phyloP scores from a whole-genome alignment of 2,113 vertebrate species.

The Antennarius striatus region DNA sequence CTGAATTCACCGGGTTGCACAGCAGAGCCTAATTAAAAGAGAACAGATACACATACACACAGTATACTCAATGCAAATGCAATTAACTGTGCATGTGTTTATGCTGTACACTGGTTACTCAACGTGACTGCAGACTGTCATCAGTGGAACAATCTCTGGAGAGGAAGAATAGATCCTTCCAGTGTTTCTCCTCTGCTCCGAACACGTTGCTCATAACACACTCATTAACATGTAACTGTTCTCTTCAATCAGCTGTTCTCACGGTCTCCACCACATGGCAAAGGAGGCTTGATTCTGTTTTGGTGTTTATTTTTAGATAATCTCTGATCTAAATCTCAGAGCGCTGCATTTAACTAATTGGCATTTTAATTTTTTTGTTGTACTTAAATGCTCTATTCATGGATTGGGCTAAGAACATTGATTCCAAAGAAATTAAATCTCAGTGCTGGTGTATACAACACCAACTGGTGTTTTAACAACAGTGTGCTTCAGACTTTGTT shows the following conservation, averaged over 20 bases:
- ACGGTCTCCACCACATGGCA: conserved; percentile 1
- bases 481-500: too few relatives aligned
- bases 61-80: conserved; percentile 42
- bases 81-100: conserved; percentile 59
- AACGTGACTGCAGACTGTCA: conserved; percentile 51
- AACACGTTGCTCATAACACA: conserved; percentile 39
- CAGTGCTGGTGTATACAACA: too few relatives aligned
- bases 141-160: conserved; percentile 40
- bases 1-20: conserved; percentile 45
- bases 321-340: too few relatives aligned
- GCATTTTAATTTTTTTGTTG: neutral
- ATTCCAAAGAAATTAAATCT: too few relatives aligned
- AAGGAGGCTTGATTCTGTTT: neutral
- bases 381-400: too few relatives aligned
- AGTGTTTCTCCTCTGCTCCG: conserved; percentile 37
- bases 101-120: conserved; percentile 28
- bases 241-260: conserved; percentile 11
- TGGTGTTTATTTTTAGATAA: neutral
- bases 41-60: neutral
- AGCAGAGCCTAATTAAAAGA: conserved; percentile 50
- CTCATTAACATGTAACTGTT: neutral
- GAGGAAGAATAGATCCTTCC: conserved; percentile 36
- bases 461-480: too few relatives aligned
- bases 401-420: too few relatives aligned
- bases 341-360: neutral